A percentile compares a stretch with the other conserved stretches of the same genome.
These are phyloP conservation scores for Perca schrenkii DNA, from an alignment of 2,113 vertebrate species.

Conservation along the genomic window DNA sequence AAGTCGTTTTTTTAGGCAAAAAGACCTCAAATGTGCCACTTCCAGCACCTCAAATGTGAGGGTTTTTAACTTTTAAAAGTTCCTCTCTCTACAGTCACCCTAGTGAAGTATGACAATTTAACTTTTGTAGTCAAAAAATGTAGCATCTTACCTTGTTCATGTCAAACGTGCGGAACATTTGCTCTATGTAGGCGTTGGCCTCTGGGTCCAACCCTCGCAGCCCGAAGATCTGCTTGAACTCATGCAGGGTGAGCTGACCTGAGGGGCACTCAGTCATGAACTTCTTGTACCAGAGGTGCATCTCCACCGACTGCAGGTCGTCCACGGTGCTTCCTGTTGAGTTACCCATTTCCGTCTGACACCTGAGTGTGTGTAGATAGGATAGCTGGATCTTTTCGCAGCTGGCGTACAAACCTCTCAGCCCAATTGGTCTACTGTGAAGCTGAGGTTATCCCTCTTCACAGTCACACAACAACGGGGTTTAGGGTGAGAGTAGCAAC, in stretches of 20 bases:
- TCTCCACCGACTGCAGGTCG: conserved; percentile 91
- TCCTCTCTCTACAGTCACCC: neutral
- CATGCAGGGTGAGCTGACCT: conserved; percentile 91
- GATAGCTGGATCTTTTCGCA: neutral
- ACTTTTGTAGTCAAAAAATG: neutral
- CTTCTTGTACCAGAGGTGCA: conserved; percentile 97
- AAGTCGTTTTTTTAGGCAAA: neutral
- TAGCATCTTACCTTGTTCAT: conserved; percentile 91
- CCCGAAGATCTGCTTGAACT: conserved; percentile 95
- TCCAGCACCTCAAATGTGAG: neutral
- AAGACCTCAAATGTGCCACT: too few species aligned
- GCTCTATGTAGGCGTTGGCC: conserved; percentile 92
- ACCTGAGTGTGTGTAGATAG: neutral
- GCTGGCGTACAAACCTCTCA: conserved; percentile 15
- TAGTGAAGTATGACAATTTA: neutral
- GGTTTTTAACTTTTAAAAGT: neutral
- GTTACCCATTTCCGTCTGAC: conserved; percentile 85
- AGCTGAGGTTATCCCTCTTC: conserved; percentile 71
- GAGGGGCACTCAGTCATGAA: conserved; percentile 95
- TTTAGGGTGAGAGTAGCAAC: conserved; percentile 21
- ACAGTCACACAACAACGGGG: conserved; percentile 80
- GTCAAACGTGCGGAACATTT: conserved; percentile 96
- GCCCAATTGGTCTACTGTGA: conserved; percentile 81
- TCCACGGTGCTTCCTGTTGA: conserved; percentile 87
- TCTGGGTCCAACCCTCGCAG: conserved; percentile 88